phyloP scores from a whole-genome alignment of 2,113 vertebrate genomes.

The Malurus elegans region DNA sequence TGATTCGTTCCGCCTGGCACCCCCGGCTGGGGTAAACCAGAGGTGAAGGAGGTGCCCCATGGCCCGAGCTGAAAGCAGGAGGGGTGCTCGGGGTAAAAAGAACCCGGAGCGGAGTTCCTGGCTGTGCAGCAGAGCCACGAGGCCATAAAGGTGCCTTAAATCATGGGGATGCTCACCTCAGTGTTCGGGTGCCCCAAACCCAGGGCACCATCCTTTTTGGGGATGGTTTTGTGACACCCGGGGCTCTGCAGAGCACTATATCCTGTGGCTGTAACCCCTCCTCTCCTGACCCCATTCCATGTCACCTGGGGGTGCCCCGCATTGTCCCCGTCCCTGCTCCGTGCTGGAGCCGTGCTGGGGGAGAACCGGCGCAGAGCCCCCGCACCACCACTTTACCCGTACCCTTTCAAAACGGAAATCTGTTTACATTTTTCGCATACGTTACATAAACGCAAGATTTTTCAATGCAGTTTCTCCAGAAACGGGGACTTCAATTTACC shows the following conservation, averaged over 20 bases:
- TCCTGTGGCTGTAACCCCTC: neutral
- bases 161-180: neutral
- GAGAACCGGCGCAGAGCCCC: too few species aligned
- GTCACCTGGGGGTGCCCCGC: fast-evolving
- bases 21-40: neutral
- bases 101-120: neutral
- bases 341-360: neutral
- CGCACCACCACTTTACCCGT: constrained; percentile 53
- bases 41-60: neutral
- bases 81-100: neutral
- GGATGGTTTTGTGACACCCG: neutral
- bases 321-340: fast-evolving
- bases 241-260: neutral
- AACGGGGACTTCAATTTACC: neutral
- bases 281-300: neutral
- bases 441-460: constrained; percentile 2
- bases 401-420: constrained; percentile 62
- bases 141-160: neutral
- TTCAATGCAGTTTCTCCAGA: neutral
- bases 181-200: fast-evolving
- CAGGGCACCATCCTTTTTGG: neutral
- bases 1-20: neutral
- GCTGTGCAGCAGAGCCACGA: neutral
- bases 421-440: constrained; percentile 55
- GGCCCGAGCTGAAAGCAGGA: neutral